These are phyloP conservation scores for Genyomyrus donnyi DNA, from an alignment of 2,113 vertebrate species.

Conservation along the genomic window DNA sequence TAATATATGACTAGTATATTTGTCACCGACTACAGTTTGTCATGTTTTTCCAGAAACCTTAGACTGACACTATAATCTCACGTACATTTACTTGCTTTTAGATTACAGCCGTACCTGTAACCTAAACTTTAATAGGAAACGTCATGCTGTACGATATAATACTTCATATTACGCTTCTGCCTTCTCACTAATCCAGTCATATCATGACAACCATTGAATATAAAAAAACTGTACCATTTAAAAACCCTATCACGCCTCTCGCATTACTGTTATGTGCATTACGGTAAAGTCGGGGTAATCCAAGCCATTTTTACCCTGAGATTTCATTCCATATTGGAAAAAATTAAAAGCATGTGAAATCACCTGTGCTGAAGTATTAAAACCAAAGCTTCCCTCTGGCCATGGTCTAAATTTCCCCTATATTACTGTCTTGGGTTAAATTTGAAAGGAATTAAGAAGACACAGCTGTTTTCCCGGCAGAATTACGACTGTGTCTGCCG, in stretches of 20 bases:
- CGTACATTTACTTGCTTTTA: background rate
- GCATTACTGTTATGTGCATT: background rate
- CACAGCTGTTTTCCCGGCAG: constrained; percentile 38
- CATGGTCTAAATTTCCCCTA: constrained; percentile 22
- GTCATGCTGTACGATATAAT: background rate
- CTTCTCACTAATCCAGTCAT: background rate
- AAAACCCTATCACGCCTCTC: background rate
- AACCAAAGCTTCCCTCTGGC: constrained; percentile 25
- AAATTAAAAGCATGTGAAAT: constrained; percentile 26
- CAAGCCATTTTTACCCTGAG: constrained; percentile 19
- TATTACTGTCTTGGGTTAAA: constrained; percentile 33
- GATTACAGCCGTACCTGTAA: background rate
- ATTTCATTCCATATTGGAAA: constrained; percentile 28
- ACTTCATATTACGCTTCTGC: background rate
- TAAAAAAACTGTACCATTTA: background rate
- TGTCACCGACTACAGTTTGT: background rate
- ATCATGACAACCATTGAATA: background rate
- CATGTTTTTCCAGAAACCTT: background rate
- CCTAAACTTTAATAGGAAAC: background rate
- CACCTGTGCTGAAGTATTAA: constrained; percentile 24
- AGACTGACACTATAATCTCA: background rate
- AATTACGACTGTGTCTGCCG: constrained; percentile 14
- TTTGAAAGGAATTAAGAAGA: constrained; percentile 34
- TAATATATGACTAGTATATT: background rate
- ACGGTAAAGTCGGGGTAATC: background rate